Base-by-base conservation (phyloP, 1,140 invertebrate species). In the Drosophila melanica region DNA sequence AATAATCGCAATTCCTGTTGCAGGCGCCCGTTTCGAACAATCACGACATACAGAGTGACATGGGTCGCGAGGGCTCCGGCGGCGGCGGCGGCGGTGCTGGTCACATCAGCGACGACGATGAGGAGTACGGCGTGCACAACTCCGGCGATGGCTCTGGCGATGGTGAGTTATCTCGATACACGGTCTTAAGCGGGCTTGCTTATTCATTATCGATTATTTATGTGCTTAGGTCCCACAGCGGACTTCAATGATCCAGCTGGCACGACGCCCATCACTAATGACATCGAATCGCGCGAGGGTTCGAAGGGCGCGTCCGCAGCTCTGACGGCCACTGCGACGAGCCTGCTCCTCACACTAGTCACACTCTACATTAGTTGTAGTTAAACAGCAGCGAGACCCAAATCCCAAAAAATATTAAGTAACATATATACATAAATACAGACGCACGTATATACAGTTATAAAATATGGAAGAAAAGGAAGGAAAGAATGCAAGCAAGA, bases 81-180 rank as follows among this genome's bases (percentile, higher is more conserved):
- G 91, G 79, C 3, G 81, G 84, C n/a, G 80, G 84, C 5, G 66
- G 23, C 5, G 41, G 55, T 7, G 39, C 78, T 6, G 66, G 70
- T 20, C 78, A 76, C 41, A 76, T 81, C 12, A 77, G 76, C 53
- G 91, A 92, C 51, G 79, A 87, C 12, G 90, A 91, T 50, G 90
- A 92, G 71, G 90, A 92, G 39, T 91, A 92, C 20, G 59, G 60
- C 71, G 67, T 79, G 9, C 77, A 90, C 63, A 78, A 77, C 14
- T 92, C 91, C 27, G 91, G 90, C 14, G 91, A 91, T 71, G 91
- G 91, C 14, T 92, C 91, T 14, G 91, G 91, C 37, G 82, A 91
- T 74, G 85, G 90, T 92, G 76, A 69, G 77, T 33, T 18, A n/a
- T 11, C 6, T 9, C 33, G 33, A 35, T 9, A 8, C 2, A 35